These are phyloP conservation scores for Apeira syringaria DNA, from an alignment of 2,888 invertebrate species.

Conservation along the genomic window DNA sequence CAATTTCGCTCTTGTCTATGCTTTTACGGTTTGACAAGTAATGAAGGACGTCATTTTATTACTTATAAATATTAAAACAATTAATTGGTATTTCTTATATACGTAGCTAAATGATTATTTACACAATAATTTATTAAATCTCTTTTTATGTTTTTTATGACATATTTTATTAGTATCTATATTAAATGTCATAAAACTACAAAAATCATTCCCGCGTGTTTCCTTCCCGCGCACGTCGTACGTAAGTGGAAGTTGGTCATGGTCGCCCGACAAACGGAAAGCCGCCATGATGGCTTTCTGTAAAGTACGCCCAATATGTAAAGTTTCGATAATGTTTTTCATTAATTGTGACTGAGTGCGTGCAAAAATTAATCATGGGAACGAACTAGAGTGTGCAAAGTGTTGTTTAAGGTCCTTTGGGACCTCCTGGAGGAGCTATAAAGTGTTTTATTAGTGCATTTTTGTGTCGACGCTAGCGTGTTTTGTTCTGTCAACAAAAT, in stretches of 20 bases:
- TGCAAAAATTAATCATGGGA: constrained; percentile 89
- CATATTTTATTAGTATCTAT: no score
- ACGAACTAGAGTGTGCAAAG: constrained; percentile 87
- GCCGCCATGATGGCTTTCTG: constrained; percentile 94
- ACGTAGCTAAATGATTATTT: no score
- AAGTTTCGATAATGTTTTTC: constrained; percentile 89
- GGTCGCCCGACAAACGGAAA: constrained; percentile 84
- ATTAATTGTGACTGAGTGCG: constrained; percentile 91
- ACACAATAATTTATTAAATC: no score
- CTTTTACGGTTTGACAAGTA: no score
- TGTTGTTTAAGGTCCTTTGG: constrained; percentile 87
- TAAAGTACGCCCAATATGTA: constrained; percentile 89
- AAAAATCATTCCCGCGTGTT: constrained; percentile 79
- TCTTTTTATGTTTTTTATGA: no score
- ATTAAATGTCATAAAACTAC: constrained; percentile 46
- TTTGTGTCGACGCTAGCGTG: constrained; percentile 86
- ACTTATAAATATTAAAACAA: no score
- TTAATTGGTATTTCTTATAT: no score
- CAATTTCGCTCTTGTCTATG: no score
- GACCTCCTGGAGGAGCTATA: constrained; percentile 87
- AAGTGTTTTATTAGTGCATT: constrained; percentile 85
- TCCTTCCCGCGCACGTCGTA: constrained; percentile 88
- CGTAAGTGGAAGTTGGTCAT: constrained; percentile 87
- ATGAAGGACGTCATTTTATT: no score
- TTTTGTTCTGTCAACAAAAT: constrained; percentile 90